Conservation (phyloP, 2,113 vertebrate genomes). For the Rissa tridactyla region DNA sequence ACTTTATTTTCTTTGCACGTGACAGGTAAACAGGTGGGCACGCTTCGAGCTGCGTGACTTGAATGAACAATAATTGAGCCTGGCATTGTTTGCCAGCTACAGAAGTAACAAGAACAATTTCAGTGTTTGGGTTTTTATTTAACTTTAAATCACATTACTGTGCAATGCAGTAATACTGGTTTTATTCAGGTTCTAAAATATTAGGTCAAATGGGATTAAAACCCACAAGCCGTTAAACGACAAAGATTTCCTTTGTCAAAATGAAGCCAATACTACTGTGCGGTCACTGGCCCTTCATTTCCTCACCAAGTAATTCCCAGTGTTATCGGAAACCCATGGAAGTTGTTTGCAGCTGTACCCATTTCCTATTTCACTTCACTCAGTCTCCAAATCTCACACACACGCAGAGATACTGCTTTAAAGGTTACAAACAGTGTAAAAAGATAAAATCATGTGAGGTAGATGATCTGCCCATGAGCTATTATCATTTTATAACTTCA, state of each 20-base stretch:
- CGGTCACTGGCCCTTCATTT: slow-evolving; percentile 41
- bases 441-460: neutral
- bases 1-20: neutral
- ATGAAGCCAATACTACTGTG: slow-evolving; percentile 36
- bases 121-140: neutral
- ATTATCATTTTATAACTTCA: neutral
- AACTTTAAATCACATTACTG: neutral
- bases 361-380: slow-evolving; percentile 81
- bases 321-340: slow-evolving; percentile 80
- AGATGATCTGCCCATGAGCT: neutral
- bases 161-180: neutral
- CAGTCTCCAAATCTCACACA: slow-evolving; percentile 38
- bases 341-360: slow-evolving; percentile 81
- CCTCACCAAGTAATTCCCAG: slow-evolving; percentile 51
- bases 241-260: slow-evolving; percentile 30
- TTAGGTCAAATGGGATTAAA: slow-evolving; percentile 6
- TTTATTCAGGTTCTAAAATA: slow-evolving; percentile 6
- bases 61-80: neutral
- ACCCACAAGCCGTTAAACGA: slow-evolving; percentile 32
- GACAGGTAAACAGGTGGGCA: neutral
- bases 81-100: neutral
- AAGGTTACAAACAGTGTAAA: slow-evolving; percentile 48
- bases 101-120: neutral
- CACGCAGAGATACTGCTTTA: slow-evolving; percentile 25
- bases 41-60: fast-evolving